Base-by-base conservation (phyloP, 2,888 invertebrate species). In the Lasioglossum morio region DNA sequence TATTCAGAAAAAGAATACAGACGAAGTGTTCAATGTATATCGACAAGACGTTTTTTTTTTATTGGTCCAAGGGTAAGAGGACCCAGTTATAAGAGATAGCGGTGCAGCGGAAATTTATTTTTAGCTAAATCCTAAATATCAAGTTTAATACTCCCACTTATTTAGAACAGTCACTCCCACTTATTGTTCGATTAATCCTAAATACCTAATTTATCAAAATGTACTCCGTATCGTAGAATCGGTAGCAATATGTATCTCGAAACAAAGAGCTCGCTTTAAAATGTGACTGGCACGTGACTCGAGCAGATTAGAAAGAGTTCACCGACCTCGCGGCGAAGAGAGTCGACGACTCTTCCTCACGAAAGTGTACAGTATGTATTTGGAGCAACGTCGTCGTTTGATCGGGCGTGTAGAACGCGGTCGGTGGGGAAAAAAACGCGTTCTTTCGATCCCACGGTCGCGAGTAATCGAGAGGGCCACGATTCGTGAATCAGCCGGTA, bases 401-500 rank as follows among this genome's bases (percentile, higher is more conserved):
- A 46, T 27, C 16, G 60, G 16, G 30, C 60, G 60, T 7, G 27
- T 4, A 14, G 60, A 30, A 30, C 60, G 60, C 30, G 27, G 60
- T 27, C 60, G 27, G 60, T 60, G 27, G 60, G 16, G 12, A 30
- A 70, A 77, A 37, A 0, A 70, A 7, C 12, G 12, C 19, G 8
- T 37, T 34, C 69, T 70, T 37, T 77, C 53, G 77, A 78, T 70
- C 79, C 73, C 79, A 79, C 79, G 73, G 70, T 79, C 63, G 48
- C 46, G 75, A 53, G 70, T 43, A 63, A 77, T 76, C 72, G 70
- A 57, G 77, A 57, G 77, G 86, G 57, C 86, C 90, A 81, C 81
- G 79, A 34, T 79, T 78, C 77, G 75, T 91, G 92, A 91, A 88
- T 87, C 89, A 87, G 86, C 91, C 91, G 87, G 91, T 92, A 92